Evolutionary conservation across 2,888 invertebrate species (phyloP), one percentile per base, ranked within the genome.

Genomic region (Ennomos quercinarius): DNA sequence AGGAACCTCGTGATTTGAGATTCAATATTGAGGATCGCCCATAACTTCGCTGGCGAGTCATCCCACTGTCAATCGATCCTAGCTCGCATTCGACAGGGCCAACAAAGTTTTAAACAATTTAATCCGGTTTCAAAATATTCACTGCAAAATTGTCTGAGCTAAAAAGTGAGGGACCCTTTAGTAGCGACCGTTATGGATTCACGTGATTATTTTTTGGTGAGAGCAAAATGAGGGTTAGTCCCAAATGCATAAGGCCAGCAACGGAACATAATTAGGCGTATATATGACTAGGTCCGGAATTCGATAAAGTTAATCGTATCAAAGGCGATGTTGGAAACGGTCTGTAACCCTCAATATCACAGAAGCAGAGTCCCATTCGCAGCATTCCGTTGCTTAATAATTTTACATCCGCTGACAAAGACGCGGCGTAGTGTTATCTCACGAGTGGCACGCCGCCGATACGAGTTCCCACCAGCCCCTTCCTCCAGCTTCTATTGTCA

Each of bases 381-480:
- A 76, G 78, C 82, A 86, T 85, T 88, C 83, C 80, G 76, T 78
- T 81, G 85, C 83, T 83, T 84, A 87, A 87, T 89, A 89, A 91
- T 90, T 90, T 89, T 85, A 86, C 89, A 87, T 87, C 78, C 79
- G 78, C 78, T 80, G 83, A 85, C 89, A 89, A 89, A 91, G 90
- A 89, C 85, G 83, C 69, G 78, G 79, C 80, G 78, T 75, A 77
- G 80, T 75, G 89, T 90, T 91, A 91, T 91, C 91, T 87, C 84
- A 77, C 84, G 85, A 81, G 86, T 87, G 87, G 80, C 91, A 91
- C 88, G 81, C 88, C 76, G 77, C 81, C 81, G 89, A 89, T 90
- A 89, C 81, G 86, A 89, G 84, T 79, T 79, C 74, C 77, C 78
- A 78, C 80, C 84, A 82, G 76, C 83, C 83, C 82, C 81, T 78